phyloP scores from a whole-genome alignment of 92 coral and sea anemone genomes.

The Micromussa lordhowensis region DNA sequence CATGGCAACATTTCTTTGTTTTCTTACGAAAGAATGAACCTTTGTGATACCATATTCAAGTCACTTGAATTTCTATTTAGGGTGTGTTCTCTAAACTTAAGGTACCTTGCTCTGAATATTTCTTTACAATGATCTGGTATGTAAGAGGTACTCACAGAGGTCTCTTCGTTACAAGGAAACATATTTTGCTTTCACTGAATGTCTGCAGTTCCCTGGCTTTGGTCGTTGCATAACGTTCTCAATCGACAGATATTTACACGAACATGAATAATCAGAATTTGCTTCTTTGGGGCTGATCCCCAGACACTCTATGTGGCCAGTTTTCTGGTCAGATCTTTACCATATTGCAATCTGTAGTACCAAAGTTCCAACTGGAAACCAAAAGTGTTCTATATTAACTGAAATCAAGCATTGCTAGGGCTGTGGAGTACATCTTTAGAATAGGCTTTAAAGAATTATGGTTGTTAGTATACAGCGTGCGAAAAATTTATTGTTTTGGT shows the following conservation, averaged over 20 bases:
- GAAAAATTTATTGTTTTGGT: background rate
- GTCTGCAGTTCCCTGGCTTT: background rate
- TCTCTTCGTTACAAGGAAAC: slow-evolving; percentile 1
- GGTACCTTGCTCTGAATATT: background rate
- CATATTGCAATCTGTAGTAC: background rate
- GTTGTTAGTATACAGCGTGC: background rate
- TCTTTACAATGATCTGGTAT: background rate
- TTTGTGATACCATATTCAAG: slow-evolving; percentile 1
- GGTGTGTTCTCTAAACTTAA: background rate
- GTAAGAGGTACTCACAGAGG: background rate
- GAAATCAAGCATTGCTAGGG: background rate
- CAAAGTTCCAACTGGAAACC: slow-evolving; percentile 15
- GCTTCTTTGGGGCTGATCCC: background rate
- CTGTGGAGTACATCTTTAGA: background rate
- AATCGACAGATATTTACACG: background rate
- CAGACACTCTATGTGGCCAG: background rate
- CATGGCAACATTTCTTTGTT: slow-evolving; percentile 20
- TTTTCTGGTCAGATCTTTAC: background rate
- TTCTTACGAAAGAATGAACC: slow-evolving; percentile 2
- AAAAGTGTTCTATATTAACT: background rate
- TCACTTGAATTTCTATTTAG: background rate
- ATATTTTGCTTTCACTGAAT: background rate
- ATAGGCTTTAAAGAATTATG: background rate
- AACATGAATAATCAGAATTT: slow-evolving; percentile 7
- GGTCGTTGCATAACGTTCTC: background rate